A percentile compares a stretch with the other conserved stretches of the same genome.
Conservation (phyloP, 1,140 invertebrate genomes). For the Tyrophagus putrescentiae region DNA sequence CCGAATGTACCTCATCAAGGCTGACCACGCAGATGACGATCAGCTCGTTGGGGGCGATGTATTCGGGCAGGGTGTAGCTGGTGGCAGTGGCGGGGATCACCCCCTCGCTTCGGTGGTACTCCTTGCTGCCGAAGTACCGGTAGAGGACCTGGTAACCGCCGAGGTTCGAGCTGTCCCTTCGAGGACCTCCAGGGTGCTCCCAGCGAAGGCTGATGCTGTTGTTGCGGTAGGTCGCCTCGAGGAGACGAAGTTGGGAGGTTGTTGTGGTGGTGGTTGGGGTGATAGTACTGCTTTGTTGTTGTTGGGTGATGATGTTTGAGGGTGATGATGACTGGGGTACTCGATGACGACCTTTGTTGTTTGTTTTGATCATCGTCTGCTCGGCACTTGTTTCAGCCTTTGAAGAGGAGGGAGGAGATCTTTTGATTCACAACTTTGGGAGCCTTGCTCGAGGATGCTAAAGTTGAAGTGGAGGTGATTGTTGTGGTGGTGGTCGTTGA, state of each 20-base stretch:
- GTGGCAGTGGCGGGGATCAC: slow-evolving; percentile 67
- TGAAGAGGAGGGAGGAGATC: no score
- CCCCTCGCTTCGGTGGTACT: slow-evolving; percentile 71
- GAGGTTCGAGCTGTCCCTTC: slow-evolving; percentile 55
- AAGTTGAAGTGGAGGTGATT: no score
- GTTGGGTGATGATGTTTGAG: slow-evolving; percentile 41
- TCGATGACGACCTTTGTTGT: slow-evolving; percentile 3
- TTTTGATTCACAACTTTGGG: no score
- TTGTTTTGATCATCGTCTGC: neutral
- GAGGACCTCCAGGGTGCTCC: no score
- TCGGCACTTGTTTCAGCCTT: neutral
- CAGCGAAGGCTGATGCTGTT: slow-evolving; percentile 65
- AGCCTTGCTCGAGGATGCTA: no score
- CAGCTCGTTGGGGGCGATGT: slow-evolving; percentile 71
- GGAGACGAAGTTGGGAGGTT: slow-evolving; percentile 42
- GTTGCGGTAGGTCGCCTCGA: slow-evolving; percentile 45
- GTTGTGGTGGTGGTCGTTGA: neutral
- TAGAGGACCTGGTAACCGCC: slow-evolving; percentile 80
- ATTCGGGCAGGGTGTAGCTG: slow-evolving; percentile 76
- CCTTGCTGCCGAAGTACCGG: slow-evolving; percentile 69
- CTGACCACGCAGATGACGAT: slow-evolving; percentile 68
- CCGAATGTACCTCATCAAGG: slow-evolving; percentile 58
- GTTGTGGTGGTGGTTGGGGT: neutral
- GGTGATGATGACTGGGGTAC: neutral
- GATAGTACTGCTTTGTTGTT: no score